Evolutionary conservation across 2,797 vertebrate species (phyloP).

Genomic region (Thalassophryne amazonica): DNA sequence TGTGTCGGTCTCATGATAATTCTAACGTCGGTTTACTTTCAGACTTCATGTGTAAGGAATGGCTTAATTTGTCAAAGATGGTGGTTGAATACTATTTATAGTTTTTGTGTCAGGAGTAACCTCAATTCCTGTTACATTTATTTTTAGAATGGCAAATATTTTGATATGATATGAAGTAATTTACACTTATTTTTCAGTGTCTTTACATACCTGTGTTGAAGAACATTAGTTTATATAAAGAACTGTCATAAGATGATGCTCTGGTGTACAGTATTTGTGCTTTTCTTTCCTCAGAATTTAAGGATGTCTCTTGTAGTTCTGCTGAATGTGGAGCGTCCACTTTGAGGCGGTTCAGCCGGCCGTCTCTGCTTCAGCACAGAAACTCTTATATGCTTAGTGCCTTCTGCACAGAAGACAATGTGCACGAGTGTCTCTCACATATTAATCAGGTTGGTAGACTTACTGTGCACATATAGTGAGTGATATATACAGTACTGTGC

Average conservation of each 20-base stretch:
- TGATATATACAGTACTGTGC: background rate
- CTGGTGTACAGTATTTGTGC: slow-evolving; percentile 3
- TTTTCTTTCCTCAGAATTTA: slow-evolving; percentile 48
- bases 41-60: slow-evolving; percentile 11
- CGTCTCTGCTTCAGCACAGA: slow-evolving; percentile 79
- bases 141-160: too few relatives aligned
- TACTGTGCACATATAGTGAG: background rate
- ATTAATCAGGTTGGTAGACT: slow-evolving; percentile 83
- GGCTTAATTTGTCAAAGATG: slow-evolving; percentile 32
- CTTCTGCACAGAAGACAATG: slow-evolving; percentile 93
- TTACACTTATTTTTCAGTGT: too few relatives aligned
- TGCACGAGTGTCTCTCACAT: slow-evolving; percentile 89
- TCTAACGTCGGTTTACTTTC: background rate
- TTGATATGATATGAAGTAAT: too few relatives aligned
- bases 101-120: slow-evolving; percentile 17
- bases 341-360: slow-evolving; percentile 76
- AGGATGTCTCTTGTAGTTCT: slow-evolving; percentile 67
- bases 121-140: background rate
- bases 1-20: background rate
- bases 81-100: slow-evolving; percentile 38
- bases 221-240: background rate
- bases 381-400: slow-evolving; percentile 75
- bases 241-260: background rate
- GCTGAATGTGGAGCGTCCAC: slow-evolving; percentile 80
- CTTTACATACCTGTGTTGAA: background rate